Base-by-base conservation (phyloP, 2,113 vertebrate species). In the Amphiprion ocellaris region DNA sequence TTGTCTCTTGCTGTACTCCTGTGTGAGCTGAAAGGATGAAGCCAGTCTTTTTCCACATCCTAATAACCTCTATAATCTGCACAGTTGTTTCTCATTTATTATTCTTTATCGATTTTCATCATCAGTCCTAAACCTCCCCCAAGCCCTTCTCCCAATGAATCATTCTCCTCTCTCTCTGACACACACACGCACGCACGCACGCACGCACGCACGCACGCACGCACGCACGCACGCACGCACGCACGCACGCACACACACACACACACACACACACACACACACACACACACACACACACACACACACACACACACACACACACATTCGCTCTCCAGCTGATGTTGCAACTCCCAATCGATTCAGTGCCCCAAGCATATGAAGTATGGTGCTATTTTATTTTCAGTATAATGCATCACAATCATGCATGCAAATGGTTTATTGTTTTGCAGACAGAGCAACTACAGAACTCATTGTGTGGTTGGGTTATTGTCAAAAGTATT, bases 61-160 rank as follows among this genome's bases (percentile, higher is more conserved):
- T 93, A 89, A 92, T 94, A 94, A 92, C 88, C 90, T 89, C 82
- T 73, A 92, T 94, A 94, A 95, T 94, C 89, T 87, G 77, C 87
- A 83, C 88, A 76, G 91, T 93, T 91, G 91, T 94, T 94, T 88
- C 90, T 94, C 92, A 94, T 94, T 91, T 94, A 93, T 94, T 94
- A 94, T 94, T 94, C 92, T 87, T 87, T 87, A 94, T 95, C 68
- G 93, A 95, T 95, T 94, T 94, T 92, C 90, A 93, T 94, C 93
- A 94, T 92, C 86, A 84, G 83, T 89, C 82, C 85, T 87, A 87
- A 87, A 92, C 69, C 87, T 76, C 55, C 72, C 88, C 75, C 54
- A 30, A 77, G 76, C 60, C 68, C 49, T 77, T 85, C 74, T 74
- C 74, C 79, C 84, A 72, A 90, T 95, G 91, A 95, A 93, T 95